These are phyloP conservation scores for Dendrolimus pini DNA, from an alignment of 2,888 invertebrate genomes.

Conservation along the genomic window DNA sequence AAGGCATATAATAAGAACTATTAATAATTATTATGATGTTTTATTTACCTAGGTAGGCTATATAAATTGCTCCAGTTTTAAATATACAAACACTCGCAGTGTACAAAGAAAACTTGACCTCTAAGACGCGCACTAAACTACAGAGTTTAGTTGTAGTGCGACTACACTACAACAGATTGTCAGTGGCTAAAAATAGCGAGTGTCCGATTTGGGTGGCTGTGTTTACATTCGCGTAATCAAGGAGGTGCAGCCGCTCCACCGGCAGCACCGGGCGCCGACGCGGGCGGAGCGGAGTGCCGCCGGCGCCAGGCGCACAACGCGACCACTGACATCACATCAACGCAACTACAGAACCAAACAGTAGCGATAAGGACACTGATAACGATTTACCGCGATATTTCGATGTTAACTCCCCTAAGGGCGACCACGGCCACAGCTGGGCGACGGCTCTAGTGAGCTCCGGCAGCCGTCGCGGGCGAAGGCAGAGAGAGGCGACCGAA, in stretches of 20 bases:
- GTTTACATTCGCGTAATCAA: constrained; percentile 52
- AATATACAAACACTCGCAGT: no score
- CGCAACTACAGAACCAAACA: constrained; percentile 64
- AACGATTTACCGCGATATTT: constrained; percentile 58
- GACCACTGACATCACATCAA: constrained; percentile 32
- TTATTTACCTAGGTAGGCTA: no score
- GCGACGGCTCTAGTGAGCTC: no score
- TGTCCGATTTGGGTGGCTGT: constrained; percentile 49
- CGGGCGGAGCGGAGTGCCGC: constrained; percentile 3
- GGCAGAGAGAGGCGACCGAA: not conserved
- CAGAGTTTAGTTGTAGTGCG: no score
- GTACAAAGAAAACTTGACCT: not conserved
- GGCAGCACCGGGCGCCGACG: not conserved
- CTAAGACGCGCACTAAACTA: not conserved
- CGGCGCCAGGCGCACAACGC: constrained; percentile 14
- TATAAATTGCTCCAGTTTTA: no score
- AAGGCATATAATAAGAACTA: no score
- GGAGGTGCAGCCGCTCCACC: constrained; percentile 24
- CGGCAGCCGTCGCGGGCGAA: no score
- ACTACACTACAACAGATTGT: constrained; percentile 29
- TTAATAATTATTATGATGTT: no score
- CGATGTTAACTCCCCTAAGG: constrained; percentile 10
- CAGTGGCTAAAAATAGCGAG: constrained; percentile 55
- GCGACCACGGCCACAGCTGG: no score
- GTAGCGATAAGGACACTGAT: constrained; percentile 61